A percentile compares a stretch with the other conserved stretches of the same genome.
Evolutionary conservation across 2,797 vertebrate genomes (phyloP).

Genomic region (Pantherophis vulpinus): DNA sequence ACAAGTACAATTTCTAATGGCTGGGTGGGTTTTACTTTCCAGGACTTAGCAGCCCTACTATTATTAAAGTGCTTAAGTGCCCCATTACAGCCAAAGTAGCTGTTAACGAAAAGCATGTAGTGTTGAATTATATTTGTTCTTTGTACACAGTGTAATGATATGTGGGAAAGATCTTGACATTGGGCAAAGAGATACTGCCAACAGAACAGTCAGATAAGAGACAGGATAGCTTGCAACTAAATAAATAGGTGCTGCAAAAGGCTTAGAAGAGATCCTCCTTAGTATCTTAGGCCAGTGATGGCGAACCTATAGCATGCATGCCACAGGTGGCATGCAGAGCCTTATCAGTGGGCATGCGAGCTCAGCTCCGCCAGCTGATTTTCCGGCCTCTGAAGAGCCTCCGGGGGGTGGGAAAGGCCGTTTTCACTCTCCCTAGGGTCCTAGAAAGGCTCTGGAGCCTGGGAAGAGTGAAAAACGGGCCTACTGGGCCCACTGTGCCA

Average conservation of each 20-base stretch:
- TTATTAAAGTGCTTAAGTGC: not conserved
- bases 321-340: too few relatives aligned
- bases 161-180: not conserved
- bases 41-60: not conserved
- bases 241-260: not conserved
- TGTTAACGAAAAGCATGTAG: not conserved
- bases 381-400: too few relatives aligned
- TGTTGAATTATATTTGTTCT: not conserved
- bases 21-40: not conserved
- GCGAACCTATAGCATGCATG: too few relatives aligned
- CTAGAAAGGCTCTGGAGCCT: too few relatives aligned
- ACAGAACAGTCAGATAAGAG: not conserved
- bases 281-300: not conserved
- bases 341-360: too few relatives aligned
- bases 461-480: too few relatives aligned
- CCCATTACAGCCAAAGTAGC: not conserved
- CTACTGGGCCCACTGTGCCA: too few relatives aligned
- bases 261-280: not conserved
- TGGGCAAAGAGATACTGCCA: not conserved
- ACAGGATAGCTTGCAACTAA: not conserved
- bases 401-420: too few relatives aligned
- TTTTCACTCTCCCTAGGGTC: too few relatives aligned
- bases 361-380: too few relatives aligned
- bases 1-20: not conserved
- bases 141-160: not conserved